phyloP scores from a whole-genome alignment of 1,140 invertebrate genomes.

The Penaeus chinensis region DNA sequence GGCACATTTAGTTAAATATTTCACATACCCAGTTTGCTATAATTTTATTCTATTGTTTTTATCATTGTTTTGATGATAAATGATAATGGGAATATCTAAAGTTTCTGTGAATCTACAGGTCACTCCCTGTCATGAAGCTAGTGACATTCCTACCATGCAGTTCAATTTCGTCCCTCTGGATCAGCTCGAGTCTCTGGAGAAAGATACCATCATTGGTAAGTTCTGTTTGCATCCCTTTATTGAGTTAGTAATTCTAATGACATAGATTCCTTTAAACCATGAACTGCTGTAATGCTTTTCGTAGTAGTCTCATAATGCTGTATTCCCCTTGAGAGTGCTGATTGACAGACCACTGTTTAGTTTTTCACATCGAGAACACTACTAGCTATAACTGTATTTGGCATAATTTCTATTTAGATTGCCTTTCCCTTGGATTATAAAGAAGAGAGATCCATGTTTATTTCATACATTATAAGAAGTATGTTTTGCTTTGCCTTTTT shows the following conservation, averaged over 20 bases:
- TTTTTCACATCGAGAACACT: background rate
- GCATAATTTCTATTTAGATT: too few relatives aligned
- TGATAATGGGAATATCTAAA: background rate
- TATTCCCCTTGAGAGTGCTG: too few relatives aligned
- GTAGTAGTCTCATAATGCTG: too few relatives aligned
- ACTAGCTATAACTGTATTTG: background rate
- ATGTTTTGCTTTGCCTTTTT: background rate
- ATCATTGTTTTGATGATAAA: background rate
- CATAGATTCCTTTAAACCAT: background rate
- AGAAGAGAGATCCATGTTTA: too few relatives aligned
- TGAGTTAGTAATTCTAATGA: background rate
- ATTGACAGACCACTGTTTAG: background rate
- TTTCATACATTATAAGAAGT: background rate
- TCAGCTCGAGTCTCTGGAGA: slow-evolving; percentile 77
- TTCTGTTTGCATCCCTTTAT: background rate
- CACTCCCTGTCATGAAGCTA: slow-evolving; percentile 48
- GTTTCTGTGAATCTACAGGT: slow-evolving; percentile 36
- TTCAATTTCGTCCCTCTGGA: slow-evolving; percentile 86
- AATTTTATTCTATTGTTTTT: background rate
- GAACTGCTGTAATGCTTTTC: too few relatives aligned
- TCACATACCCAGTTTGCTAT: too few relatives aligned
- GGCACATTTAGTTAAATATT: too few relatives aligned
- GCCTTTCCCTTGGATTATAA: too few relatives aligned
- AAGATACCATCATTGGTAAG: slow-evolving; percentile 76
- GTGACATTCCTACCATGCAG: slow-evolving; percentile 80